Conservation (phyloP, 2,113 vertebrate genomes). For the Dissostichus mawsoni region DNA sequence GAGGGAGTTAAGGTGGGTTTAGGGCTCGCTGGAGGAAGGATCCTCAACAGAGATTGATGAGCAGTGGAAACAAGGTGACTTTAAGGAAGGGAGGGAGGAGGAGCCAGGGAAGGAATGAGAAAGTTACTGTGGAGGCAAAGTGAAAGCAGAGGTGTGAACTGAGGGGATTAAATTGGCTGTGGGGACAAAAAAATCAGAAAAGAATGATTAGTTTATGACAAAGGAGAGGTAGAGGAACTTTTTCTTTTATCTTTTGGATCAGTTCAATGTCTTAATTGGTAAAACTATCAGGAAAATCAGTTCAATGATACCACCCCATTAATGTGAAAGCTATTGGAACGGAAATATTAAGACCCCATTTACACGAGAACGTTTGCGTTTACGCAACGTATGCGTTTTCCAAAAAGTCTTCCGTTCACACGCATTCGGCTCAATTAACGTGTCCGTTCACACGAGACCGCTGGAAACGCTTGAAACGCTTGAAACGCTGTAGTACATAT, state of each 20-base stretch:
- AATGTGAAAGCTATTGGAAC: background rate
- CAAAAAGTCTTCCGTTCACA: too few species aligned
- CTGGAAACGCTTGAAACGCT: too few species aligned
- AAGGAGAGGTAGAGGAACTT: background rate
- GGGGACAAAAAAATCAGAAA: slow-evolving; percentile 6
- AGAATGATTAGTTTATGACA: background rate
- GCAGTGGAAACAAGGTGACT: slow-evolving; percentile 80
- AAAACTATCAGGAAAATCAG: background rate
- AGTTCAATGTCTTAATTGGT: background rate
- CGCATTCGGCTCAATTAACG: too few species aligned
- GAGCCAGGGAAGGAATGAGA: slow-evolving; percentile 26
- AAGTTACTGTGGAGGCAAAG: slow-evolving; percentile 46
- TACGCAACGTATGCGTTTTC: too few species aligned
- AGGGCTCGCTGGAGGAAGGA: slow-evolving; percentile 62
- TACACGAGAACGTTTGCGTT: too few species aligned
- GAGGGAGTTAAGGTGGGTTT: slow-evolving; percentile 1
- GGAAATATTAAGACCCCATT: too few species aligned
- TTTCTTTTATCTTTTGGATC: background rate
- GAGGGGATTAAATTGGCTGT: slow-evolving; percentile 11
- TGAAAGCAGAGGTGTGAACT: slow-evolving; percentile 27
- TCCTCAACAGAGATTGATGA: slow-evolving; percentile 77
- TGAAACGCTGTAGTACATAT: too few species aligned
- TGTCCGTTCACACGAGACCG: too few species aligned
- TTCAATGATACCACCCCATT: too few species aligned
- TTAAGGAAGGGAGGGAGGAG: slow-evolving; percentile 54